A percentile compares a stretch with the other conserved stretches of the same genome.
phyloP scores from a whole-genome alignment of 2,797 vertebrate genomes.

The Malurus splendens region DNA sequence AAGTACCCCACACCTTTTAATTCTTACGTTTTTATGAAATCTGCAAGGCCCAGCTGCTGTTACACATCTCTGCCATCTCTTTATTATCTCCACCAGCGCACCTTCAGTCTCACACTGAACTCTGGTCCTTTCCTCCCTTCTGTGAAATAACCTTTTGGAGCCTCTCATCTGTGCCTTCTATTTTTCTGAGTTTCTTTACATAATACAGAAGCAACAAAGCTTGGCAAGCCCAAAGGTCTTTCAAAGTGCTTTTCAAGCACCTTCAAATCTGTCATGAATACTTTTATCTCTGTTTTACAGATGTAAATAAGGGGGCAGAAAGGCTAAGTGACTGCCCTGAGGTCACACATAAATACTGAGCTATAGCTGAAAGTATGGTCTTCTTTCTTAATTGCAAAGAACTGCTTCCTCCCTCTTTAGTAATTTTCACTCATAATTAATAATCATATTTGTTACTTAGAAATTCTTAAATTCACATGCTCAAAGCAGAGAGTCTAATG shows the following conservation, averaged over 20 bases:
- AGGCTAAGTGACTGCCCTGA: background rate
- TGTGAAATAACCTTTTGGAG: constrained; percentile 20
- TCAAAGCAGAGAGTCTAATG: background rate
- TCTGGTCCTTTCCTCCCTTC: background rate
- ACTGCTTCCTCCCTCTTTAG: background rate
- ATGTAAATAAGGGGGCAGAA: constrained; percentile 16
- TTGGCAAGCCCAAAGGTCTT: constrained; percentile 4
- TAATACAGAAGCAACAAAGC: constrained; percentile 9
- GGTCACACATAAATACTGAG: background rate
- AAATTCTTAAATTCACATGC: background rate
- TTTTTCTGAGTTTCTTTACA: background rate
- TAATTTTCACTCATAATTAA: background rate
- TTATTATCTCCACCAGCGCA: background rate
- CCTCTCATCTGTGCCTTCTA: background rate
- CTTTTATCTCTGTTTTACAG: constrained; percentile 39
- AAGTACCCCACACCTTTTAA: background rate
- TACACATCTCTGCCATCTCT: constrained; percentile 3
- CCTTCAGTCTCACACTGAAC: background rate
- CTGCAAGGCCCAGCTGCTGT: background rate
- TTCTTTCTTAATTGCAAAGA: background rate
- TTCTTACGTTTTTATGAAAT: background rate
- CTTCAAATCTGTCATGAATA: background rate
- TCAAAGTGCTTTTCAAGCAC: constrained; percentile 17
- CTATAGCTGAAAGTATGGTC: background rate
- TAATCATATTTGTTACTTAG: background rate